Evolutionary conservation across 2,113 vertebrate species (phyloP), one percentile per base, ranked within the genome.

Genomic region (Dissostichus mawsoni): DNA sequence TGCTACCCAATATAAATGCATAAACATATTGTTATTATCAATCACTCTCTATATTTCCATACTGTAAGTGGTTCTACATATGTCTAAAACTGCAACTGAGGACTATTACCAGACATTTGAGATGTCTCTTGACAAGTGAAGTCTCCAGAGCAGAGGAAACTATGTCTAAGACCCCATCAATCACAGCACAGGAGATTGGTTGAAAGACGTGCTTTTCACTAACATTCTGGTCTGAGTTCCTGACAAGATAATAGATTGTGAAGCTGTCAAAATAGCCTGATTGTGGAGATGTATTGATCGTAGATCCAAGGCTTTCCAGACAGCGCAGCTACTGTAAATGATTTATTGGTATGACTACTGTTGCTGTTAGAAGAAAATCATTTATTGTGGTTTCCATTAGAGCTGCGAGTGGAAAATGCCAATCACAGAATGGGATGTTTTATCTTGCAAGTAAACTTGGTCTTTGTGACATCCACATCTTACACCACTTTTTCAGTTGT

Each of bases 231-330:
- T 70, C 53, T 20, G 65, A 90, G 87, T 89, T 86, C 63, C 55
- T 76, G 89, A 90, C 89, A 85, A 83, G 88, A 91, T 89, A 90
- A 91, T 85, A 86, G 78, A 88, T 89, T 75, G 80, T 86, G 73
- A 90, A 80, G 69, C 76, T 82, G 85, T 87, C 82, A 77, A 25
- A 86, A 69, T 20, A 18, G n/a, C 69, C 56, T 73, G 68, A 84
- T 47, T 77, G 62, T 81, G 61, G 25, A 74, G 20, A 52, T 12
- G 50, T 41, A 78, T 74, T 76, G 62, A 81, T 69, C 51, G 1
- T 41, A 78, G 75, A 82, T 80, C 58, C 79, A 81, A 84, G 76
- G 45, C 29, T 72, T 78, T 76, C 29, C 45, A 80, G 47, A 65
- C 45, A 23, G 18, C 18, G 17, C 41, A 67, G 76, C 73, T 76